Evolutionary conservation across 2,113 vertebrate species (phyloP), one percentile per base, ranked within the genome.

Genomic region (Emydura subglobosa): DNA sequence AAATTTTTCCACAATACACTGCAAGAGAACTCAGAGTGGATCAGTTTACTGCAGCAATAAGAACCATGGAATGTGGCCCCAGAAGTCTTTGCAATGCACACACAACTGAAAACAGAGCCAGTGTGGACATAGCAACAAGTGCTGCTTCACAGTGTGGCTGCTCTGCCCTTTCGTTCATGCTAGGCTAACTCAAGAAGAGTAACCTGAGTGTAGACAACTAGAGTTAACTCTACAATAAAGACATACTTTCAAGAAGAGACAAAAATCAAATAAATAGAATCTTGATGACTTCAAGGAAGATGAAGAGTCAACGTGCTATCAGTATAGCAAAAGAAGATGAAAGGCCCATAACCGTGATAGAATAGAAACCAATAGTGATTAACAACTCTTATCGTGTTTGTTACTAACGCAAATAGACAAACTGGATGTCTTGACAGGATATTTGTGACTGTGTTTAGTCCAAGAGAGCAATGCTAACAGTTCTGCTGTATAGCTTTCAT

Each of bases 351-450:
- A 92, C 12, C 29, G 90, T 92, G 86, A 88, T 27, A 16, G 74
- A 94, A 51, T 42, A 86, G 55, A 85, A 96, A 92, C 92, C 31
- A 65, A 89, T 44, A 55, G 61, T 79, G 90, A 95, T 93, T 94
- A 92, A 94, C 82, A 90, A 86, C 61, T 39, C n/a, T n/a, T 39
- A 39, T 10, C 13, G n/a, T 39, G 51, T 82, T 91, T 93, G 92
- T 90, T 93, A 96, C 42, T 51, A 93, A 82, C 55, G 88, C 92
- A 51, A 44, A 88, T 5, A 61, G 29, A 61, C 27, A 31, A 61
- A 61, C 59, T 31, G 59, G 93, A 61, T 92, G 83, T 91, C 93
- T 94, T 92, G 91, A 93, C 87, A 90, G 74, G 82, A 95, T 85
- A 96, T 86, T 79, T 93, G 85, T 55, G 29, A 79, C 79, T 85